These are phyloP conservation scores for Habrosyne pyritoides DNA, from an alignment of 2,888 invertebrate species.

Conservation along the genomic window DNA sequence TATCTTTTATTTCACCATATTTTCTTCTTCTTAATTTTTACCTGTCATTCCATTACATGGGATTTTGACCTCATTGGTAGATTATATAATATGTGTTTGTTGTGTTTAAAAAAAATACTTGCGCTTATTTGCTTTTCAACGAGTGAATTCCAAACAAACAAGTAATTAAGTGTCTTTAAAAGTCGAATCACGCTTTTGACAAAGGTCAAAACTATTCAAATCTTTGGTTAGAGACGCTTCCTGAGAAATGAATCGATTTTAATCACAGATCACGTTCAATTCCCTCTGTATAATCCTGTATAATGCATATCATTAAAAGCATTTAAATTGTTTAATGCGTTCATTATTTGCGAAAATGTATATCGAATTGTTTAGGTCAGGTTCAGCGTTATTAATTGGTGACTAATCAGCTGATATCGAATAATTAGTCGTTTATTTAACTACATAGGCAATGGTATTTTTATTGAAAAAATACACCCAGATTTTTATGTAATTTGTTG, in stretches of 20 bases:
- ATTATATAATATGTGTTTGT: too few species aligned
- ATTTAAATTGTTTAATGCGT: constrained; percentile 29
- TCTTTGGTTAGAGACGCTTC: constrained; percentile 14
- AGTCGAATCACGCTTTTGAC: constrained; percentile 31
- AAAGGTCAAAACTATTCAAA: constrained; percentile 25
- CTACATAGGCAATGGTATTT: background rate
- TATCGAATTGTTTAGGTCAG: constrained; percentile 20
- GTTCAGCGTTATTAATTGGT: background rate
- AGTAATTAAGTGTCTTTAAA: constrained; percentile 16
- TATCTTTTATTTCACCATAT: too few species aligned
- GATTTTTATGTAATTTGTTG: too few species aligned
- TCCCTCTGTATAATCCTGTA: constrained; percentile 24
- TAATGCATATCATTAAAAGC: constrained; percentile 30
- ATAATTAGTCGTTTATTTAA: background rate
- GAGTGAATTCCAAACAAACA: constrained; percentile 22
- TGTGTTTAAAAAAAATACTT: too few species aligned
- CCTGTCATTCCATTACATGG: too few species aligned
- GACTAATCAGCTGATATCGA: background rate
- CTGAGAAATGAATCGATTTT: constrained; percentile 25
- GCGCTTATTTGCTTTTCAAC: background rate
- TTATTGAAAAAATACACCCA: too few species aligned
- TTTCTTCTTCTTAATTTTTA: too few species aligned
- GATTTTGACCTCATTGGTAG: too few species aligned
- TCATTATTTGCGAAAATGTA: constrained; percentile 15
- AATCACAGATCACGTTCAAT: constrained; percentile 25